These are phyloP conservation scores for Sarcoramphus papa DNA, from an alignment of 2,797 vertebrate genomes.

Conservation along the genomic window DNA sequence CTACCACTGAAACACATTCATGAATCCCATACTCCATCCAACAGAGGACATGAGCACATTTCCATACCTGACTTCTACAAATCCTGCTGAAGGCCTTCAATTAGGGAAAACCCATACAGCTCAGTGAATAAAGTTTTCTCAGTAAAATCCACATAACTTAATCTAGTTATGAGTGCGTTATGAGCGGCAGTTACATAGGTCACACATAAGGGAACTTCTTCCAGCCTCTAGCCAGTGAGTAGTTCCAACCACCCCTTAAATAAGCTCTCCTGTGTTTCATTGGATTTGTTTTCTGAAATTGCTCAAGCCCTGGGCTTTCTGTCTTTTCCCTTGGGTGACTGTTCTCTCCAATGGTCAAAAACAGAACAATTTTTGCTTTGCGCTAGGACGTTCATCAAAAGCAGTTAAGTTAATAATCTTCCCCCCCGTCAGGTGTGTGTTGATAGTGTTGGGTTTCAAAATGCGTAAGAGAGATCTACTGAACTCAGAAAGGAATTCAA, in stretches of 20 bases:
- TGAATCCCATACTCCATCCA: background rate
- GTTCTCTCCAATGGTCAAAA: background rate
- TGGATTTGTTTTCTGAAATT: background rate
- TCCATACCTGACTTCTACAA: background rate
- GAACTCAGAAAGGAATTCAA: background rate
- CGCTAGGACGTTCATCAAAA: background rate
- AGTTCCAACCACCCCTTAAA: background rate
- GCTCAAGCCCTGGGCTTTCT: background rate
- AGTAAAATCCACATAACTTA: background rate
- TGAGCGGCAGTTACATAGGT: background rate
- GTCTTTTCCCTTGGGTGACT: background rate
- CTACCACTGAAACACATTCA: background rate
- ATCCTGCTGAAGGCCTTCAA: background rate
- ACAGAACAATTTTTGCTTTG: background rate
- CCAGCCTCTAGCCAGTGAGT: background rate
- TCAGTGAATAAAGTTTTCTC: background rate
- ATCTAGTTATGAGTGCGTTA: background rate
- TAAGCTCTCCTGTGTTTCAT: background rate
- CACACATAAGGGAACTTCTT: background rate
- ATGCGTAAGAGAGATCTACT: background rate
- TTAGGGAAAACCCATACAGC: background rate
- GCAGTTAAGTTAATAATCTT: background rate
- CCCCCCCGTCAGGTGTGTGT: background rate
- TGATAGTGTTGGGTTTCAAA: background rate
- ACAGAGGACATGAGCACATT: background rate